Conservation (phyloP, 1,140 invertebrate genomes). For the Neotoxoptera formosana region DNA sequence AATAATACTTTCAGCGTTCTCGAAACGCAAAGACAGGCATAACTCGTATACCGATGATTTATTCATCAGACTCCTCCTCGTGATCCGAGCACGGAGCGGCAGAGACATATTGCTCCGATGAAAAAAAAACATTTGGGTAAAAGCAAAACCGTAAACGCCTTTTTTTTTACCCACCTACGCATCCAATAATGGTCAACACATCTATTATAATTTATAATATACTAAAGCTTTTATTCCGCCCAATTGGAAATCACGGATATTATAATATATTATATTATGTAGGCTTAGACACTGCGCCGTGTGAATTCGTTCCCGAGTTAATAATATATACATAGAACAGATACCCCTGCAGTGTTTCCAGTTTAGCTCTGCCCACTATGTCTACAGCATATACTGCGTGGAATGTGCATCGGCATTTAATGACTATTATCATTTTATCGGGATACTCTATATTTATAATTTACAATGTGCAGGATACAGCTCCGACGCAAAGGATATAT, state of each 20-base stretch:
- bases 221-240: background rate
- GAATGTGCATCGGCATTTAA: background rate
- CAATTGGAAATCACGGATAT: background rate
- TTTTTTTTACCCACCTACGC: background rate
- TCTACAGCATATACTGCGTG: background rate
- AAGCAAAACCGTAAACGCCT: background rate
- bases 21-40: background rate
- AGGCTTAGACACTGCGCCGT: background rate
- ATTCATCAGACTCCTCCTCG: background rate
- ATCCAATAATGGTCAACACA: background rate
- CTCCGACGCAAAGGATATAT: background rate
- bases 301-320: background rate
- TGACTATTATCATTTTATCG: background rate
- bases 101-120: background rate
- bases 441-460: background rate
- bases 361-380: background rate
- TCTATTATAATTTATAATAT: background rate
- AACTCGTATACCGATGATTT: slow-evolving; percentile 15
- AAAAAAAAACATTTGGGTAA: background rate
- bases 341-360: background rate
- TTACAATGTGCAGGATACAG: background rate
- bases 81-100: background rate
- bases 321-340: background rate
- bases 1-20: slow-evolving; percentile 7
- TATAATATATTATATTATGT: background rate